Conservation (phyloP, 2,888 invertebrate species). For the Augochlorella aurata region DNA sequence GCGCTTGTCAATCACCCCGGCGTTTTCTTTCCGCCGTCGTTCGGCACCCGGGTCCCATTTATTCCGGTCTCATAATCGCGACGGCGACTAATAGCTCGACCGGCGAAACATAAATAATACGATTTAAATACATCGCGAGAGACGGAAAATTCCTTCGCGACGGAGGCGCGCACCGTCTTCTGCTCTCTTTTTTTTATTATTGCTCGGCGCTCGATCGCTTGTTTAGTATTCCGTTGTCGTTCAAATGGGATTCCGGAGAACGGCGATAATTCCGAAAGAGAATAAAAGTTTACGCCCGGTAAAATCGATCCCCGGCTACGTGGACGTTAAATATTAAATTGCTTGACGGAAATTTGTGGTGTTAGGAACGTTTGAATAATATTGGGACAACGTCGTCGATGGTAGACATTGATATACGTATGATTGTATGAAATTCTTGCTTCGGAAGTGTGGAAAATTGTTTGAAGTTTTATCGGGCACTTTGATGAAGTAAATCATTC, state of each 20-base stretch:
- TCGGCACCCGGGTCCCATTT: conserved; percentile 5
- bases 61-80: conserved; percentile 19
- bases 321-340: not conserved
- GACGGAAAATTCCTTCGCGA: conserved; percentile 38
- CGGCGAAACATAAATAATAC: not conserved
- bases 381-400: too few species aligned
- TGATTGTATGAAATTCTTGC: too few species aligned
- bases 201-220: not conserved
- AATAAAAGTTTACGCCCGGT: not conserved
- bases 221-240: not conserved
- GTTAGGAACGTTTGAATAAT: too few species aligned
- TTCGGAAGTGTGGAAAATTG: too few species aligned
- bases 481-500: too few species aligned
- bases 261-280: not conserved
- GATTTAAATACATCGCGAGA: not conserved
- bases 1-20: conserved; percentile 39
- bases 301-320: not conserved
- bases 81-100: not conserved
- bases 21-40: conserved; percentile 19
- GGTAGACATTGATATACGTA: too few species aligned
- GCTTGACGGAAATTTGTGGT: not conserved
- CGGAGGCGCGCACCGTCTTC: too few species aligned
- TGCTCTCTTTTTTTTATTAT: not conserved
- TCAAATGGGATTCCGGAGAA: not conserved
- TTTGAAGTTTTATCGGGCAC: too few species aligned